phyloP scores from a whole-genome alignment of 2,888 invertebrate genomes.

The Odiellus spinosus region DNA sequence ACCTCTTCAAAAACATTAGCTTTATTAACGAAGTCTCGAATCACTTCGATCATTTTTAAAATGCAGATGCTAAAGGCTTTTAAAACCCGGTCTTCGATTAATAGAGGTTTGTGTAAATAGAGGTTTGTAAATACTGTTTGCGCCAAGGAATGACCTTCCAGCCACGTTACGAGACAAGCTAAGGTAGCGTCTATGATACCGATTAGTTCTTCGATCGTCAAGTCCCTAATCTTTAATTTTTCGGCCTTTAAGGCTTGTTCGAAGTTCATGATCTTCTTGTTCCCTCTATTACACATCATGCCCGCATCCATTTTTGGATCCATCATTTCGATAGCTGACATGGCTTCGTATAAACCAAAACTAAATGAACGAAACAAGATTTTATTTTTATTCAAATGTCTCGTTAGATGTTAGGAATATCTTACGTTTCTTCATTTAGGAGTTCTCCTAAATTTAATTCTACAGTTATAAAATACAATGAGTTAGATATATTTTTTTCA shows the following conservation, averaged over 20 bases:
- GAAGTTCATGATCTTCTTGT: constrained; percentile 64
- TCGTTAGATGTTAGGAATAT: too few species aligned
- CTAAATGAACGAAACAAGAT: constrained; percentile 1
- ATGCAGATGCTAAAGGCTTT: constrained; percentile 72
- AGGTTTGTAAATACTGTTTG: constrained; percentile 95
- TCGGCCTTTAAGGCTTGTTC: constrained; percentile 71
- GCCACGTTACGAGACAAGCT: constrained; percentile 88
- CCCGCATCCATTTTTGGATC: constrained; percentile 99
- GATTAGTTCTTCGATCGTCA: constrained; percentile 63
- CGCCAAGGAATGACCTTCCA: constrained; percentile 89
- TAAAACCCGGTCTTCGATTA: constrained; percentile 62
- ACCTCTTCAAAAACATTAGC: constrained; percentile 40
- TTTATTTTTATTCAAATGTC: neutral
- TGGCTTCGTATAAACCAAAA: constrained; percentile 68
- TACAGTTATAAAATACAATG: constrained; percentile 24
- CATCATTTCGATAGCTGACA: constrained; percentile 99
- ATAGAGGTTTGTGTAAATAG: constrained; percentile 77
- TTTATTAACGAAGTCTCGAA: constrained; percentile 63
- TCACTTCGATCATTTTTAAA: constrained; percentile 73
- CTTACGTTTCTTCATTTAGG: constrained; percentile 59
- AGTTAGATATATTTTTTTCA: neutral
- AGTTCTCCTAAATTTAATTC: constrained; percentile 77
- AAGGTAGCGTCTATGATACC: constrained; percentile 87
- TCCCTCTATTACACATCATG: constrained; percentile 71
- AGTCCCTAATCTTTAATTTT: constrained; percentile 54